Evolutionary conservation across 2,113 vertebrate species (phyloP).

Genomic region (Seriola rivoliana): DNA sequence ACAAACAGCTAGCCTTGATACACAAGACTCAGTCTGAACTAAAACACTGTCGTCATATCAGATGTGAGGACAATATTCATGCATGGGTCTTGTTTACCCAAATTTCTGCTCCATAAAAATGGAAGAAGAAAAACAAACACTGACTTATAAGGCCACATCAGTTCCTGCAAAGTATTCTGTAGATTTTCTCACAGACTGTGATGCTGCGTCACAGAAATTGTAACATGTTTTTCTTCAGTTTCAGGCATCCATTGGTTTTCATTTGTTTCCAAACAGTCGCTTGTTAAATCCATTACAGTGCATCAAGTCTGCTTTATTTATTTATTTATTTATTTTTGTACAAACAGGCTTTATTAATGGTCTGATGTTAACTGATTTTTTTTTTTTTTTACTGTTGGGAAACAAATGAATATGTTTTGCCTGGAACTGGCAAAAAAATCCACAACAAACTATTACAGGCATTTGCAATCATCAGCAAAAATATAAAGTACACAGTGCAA

Average conservation of each 20-base stretch:
- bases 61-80: neutral
- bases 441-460: too few species aligned
- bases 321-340: too few species aligned
- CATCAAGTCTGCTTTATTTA: neutral
- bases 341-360: too few species aligned
- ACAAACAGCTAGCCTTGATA: neutral
- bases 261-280: neutral
- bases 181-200: neutral
- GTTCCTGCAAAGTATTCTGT: neutral
- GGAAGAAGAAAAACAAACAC: neutral
- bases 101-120: neutral
- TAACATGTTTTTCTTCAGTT: neutral
- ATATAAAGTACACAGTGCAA: neutral
- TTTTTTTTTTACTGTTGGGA: too few species aligned
- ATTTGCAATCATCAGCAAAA: too few species aligned
- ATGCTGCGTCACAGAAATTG: neutral
- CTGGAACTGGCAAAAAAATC: too few species aligned
- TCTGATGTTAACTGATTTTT: too few species aligned
- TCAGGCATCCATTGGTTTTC: neutral
- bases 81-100: neutral
- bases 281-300: neutral
- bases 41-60: slow-evolving; percentile 4
- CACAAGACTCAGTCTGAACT: neutral
- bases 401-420: too few species aligned
- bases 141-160: too few species aligned